phyloP scores from a whole-genome alignment of 2,113 vertebrate genomes.

The Empidonax alnorum region DNA sequence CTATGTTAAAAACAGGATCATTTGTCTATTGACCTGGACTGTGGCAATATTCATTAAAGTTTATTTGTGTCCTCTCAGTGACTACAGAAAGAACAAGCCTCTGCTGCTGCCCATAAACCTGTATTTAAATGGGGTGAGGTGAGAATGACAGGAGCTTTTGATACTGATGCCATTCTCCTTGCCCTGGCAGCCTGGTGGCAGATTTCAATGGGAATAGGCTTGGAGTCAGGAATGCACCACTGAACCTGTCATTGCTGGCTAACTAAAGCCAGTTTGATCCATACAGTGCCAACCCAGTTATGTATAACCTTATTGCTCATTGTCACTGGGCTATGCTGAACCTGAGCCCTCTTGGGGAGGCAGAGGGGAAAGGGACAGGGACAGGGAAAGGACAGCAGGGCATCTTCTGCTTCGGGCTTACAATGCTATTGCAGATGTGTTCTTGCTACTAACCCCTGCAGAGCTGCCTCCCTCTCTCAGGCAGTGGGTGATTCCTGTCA shows the following conservation, averaged over 20 bases:
- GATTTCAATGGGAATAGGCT: not conserved
- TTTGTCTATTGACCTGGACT: constrained; percentile 44
- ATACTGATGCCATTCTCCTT: not conserved
- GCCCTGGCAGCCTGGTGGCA: constrained; percentile 8
- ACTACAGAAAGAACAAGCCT: not conserved
- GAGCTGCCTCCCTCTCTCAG: not conserved
- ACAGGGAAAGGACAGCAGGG: not conserved
- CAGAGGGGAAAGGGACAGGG: not conserved
- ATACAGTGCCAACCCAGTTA: not conserved
- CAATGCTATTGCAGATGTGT: not conserved
- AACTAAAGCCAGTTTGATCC: not conserved
- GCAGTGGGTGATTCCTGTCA: not conserved
- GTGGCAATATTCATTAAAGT: constrained; percentile 28
- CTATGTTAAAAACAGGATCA: constrained; percentile 27
- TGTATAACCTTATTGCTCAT: not conserved
- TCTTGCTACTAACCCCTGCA: not conserved
- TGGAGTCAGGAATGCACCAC: not conserved
- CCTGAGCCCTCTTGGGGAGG: not conserved
- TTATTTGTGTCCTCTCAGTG: not conserved
- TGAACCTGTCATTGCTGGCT: not conserved
- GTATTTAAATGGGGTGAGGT: constrained; percentile 38
- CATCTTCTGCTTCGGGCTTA: not conserved
- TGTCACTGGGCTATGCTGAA: not conserved
- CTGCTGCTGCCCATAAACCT: constrained; percentile 20
- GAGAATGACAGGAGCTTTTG: constrained; percentile 32